A percentile compares a stretch with the other conserved stretches of the same genome.
Evolutionary conservation across 2,888 invertebrate genomes (phyloP).

Genomic region (Bedellia somnulentella): DNA sequence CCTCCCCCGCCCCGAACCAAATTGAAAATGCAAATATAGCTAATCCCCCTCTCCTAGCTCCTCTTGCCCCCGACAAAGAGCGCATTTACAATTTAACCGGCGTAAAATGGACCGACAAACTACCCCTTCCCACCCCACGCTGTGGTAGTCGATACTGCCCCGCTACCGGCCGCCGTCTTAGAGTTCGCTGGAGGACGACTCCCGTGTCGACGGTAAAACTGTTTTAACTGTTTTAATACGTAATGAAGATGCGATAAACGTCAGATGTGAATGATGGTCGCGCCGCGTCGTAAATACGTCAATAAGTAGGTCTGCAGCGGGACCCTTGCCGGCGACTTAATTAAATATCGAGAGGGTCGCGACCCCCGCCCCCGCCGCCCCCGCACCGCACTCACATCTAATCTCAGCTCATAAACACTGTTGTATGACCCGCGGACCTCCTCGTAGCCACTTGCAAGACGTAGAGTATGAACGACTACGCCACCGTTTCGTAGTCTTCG

Average conservation of each 20-base stretch:
- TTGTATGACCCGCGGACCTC: no score
- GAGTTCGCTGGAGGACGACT: no score
- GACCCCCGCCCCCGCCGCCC: background rate
- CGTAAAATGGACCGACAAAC: background rate
- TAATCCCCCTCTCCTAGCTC: slow-evolving; percentile 26
- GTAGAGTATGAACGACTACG: no score
- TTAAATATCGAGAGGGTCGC: background rate
- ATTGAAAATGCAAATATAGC: slow-evolving; percentile 42
- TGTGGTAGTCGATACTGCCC: background rate
- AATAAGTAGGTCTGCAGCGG: no score
- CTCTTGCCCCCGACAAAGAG: slow-evolving; percentile 7
- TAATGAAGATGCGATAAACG: background rate
- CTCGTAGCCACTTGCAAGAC: no score
- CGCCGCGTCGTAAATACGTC: slow-evolving; percentile 1
- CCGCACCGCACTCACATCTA: no score
- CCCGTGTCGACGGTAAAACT: no score
- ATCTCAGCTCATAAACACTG: no score
- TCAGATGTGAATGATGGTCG: background rate
- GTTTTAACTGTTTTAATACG: background rate
- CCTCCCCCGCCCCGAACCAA: slow-evolving; percentile 11
- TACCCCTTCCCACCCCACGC: background rate
- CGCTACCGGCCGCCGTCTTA: background rate
- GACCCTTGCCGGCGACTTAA: no score
- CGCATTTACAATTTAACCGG: slow-evolving; percentile 5
- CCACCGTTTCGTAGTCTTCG: no score